Evolutionary conservation across 1,140 invertebrate species (phyloP).

Genomic region (Prorops nasuta): DNA sequence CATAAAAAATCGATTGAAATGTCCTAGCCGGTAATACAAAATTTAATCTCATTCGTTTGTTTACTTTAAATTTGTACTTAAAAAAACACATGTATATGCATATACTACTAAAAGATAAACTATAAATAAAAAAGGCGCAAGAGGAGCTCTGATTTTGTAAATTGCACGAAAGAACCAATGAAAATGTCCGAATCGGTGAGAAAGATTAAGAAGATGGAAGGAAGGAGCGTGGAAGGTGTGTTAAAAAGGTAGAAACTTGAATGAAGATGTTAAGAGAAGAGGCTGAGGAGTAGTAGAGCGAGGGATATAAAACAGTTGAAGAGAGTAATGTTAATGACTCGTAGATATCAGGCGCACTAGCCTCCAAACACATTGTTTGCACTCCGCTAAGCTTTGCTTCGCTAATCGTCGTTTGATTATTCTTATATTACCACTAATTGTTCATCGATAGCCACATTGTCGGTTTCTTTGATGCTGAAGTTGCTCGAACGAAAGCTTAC

Average conservation of each 20-base stretch:
- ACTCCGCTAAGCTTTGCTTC: conserved; percentile 61
- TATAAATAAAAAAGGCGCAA: too few relatives aligned
- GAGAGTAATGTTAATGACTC: conserved; percentile 29
- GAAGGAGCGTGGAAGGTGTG: conserved; percentile 5
- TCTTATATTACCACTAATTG: conserved; percentile 35
- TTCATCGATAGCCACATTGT: conserved; percentile 32
- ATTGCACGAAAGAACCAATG: too few relatives aligned
- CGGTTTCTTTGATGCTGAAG: conserved; percentile 25
- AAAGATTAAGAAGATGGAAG: conserved; percentile 26
- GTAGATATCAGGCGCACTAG: conserved; percentile 65
- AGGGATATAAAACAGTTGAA: conserved; percentile 18
- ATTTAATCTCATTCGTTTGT: too few relatives aligned
- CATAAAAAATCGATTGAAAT: too few relatives aligned
- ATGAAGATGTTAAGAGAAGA: conserved; percentile 3
- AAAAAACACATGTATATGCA: too few relatives aligned
- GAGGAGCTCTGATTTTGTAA: too few relatives aligned
- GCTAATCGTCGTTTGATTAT: conserved; percentile 34
- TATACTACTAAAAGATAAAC: too few relatives aligned
- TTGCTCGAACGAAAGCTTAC: conserved; percentile 16
- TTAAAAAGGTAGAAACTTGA: conserved; percentile 16
- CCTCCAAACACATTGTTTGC: conserved; percentile 89
- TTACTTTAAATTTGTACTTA: too few relatives aligned
- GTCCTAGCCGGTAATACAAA: too few relatives aligned
- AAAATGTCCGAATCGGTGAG: too few relatives aligned
- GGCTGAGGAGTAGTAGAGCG: conserved; percentile 15